Percentiles rank a stretch among this genome's conserved stretches.
Evolutionary conservation across 2,888 invertebrate genomes (phyloP).

Genomic region (Hanleya hanleyi): DNA sequence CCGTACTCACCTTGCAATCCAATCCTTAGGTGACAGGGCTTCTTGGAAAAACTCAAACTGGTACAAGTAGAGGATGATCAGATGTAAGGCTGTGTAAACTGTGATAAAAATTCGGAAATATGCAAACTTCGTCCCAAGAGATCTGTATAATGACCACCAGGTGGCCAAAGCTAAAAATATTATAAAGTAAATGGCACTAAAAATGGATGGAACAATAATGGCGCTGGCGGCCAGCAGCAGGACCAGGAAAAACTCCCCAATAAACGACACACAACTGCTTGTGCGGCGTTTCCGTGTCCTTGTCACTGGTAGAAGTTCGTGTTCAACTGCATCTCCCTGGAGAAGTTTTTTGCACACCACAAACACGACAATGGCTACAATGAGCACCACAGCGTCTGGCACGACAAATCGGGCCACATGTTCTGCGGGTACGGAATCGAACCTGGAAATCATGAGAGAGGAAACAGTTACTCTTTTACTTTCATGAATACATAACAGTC

Average conservation of each 20-base stretch:
- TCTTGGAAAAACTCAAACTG: constrained; percentile 89
- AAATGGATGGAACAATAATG: constrained; percentile 86
- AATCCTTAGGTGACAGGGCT: constrained; percentile 80
- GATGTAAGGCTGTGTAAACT: constrained; percentile 84
- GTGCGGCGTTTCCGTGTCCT: constrained; percentile 36
- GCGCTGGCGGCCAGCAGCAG: constrained; percentile 75
- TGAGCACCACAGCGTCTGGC: constrained; percentile 64
- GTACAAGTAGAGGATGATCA: constrained; percentile 83
- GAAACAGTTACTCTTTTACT: background rate
- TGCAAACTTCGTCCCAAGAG: constrained; percentile 85
- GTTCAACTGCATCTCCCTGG: background rate
- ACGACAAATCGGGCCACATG: constrained; percentile 63
- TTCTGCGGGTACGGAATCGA: constrained; percentile 48
- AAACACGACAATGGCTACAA: constrained; percentile 57
- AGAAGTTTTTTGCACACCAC: constrained; percentile 52
- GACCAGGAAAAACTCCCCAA: constrained; percentile 57
- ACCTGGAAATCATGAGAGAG: constrained; percentile 39
- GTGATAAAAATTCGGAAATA: constrained; percentile 67
- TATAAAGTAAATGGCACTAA: constrained; percentile 89
- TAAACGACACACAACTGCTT: constrained; percentile 43
- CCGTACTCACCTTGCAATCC: constrained; percentile 86
- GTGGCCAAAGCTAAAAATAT: constrained; percentile 89
- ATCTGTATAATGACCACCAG: constrained; percentile 81
- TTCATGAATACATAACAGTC: too few species aligned
- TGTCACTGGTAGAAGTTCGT: constrained; percentile 15